These are phyloP conservation scores for Noturus placidus DNA, from an alignment of 2,113 vertebrate genomes.

Conservation along the genomic window DNA sequence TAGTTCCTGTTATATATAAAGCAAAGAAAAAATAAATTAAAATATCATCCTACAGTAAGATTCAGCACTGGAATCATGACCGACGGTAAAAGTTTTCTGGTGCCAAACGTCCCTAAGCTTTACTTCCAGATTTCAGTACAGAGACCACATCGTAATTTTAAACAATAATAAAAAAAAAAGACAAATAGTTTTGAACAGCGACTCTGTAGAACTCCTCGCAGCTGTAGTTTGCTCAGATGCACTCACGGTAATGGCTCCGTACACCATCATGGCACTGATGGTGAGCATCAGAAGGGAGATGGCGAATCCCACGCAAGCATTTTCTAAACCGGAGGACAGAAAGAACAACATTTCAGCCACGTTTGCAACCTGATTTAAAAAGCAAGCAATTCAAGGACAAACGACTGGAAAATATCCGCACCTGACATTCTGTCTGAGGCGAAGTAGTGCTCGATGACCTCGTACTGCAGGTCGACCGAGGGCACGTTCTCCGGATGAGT, in stretches of 20 bases:
- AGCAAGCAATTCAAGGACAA: not conserved
- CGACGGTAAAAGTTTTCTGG: not conserved
- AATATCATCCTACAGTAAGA: not conserved
- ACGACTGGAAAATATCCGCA: constrained; percentile 56
- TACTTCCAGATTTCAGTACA: not conserved
- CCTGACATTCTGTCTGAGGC: constrained; percentile 93
- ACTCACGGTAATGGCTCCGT: constrained; percentile 96
- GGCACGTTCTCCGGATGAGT: constrained; percentile 93
- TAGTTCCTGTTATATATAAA: not conserved
- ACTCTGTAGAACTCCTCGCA: not conserved
- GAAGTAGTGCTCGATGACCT: constrained; percentile 96
- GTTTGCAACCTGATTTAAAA: not conserved
- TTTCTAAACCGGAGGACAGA: constrained; percentile 75
- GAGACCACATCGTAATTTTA: too few species aligned
- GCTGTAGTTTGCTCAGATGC: not conserved
- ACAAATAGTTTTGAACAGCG: not conserved
- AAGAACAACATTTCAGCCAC: not conserved
- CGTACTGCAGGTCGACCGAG: constrained; percentile 92
- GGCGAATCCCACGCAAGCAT: constrained; percentile 93
- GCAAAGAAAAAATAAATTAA: not conserved
- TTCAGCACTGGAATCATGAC: too few species aligned
- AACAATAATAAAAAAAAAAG: too few species aligned
- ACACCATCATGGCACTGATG: constrained; percentile 98
- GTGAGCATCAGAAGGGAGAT: constrained; percentile 98
- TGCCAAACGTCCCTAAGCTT: not conserved